Evolutionary conservation across 2,888 invertebrate genomes (phyloP), one percentile per base, ranked within the genome.

Genomic region (Auanema freiburgensis): DNA sequence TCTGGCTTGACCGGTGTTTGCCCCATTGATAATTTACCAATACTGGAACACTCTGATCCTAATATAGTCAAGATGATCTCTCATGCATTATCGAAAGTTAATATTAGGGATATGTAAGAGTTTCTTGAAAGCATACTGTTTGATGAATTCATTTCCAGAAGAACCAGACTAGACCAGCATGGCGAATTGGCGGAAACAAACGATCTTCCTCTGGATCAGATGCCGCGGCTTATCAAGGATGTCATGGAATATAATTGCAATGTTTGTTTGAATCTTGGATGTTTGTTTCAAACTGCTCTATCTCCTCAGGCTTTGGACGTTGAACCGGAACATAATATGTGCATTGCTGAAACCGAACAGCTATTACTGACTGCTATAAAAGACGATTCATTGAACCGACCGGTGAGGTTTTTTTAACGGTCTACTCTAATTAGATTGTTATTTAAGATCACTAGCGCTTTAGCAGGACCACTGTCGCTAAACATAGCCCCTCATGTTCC

Each of bases 81-180:
- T 11, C 55, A 70, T 16, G 64, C 67, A 49, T 57, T 79, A 25
- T 54, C 66, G 3, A 49, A 59, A 3, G 67, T 75, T 8, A 69
- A 72, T 42, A 69, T 79, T 5, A 69, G 72, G 42, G 73, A 76
- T 25, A 75, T 79, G 78, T 78, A 51, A 66, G 77, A 62, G 57
- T 16, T 3, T 23, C 25, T n/a, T 8, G 21, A 52, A 4, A 24
- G 3, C 3, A 23, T 52, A 5, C n/a, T 8, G 24, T 18, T 52
- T 52, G 8, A n/a, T n/a, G n/a, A 23, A n/a, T 6, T 23, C 18
- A 52, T 24, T 52, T 63, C n/a, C 57, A 71, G 71, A 4, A 55
- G 60, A 14, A 71, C 73, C 1, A 52, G 71, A 57, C 59, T 63
- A 59, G 71, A 71, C 40, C 65, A 64, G 0, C 53, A 66, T 4